Conservation (phyloP, 2,888 invertebrate genomes). For the Lycia hirtaria region DNA sequence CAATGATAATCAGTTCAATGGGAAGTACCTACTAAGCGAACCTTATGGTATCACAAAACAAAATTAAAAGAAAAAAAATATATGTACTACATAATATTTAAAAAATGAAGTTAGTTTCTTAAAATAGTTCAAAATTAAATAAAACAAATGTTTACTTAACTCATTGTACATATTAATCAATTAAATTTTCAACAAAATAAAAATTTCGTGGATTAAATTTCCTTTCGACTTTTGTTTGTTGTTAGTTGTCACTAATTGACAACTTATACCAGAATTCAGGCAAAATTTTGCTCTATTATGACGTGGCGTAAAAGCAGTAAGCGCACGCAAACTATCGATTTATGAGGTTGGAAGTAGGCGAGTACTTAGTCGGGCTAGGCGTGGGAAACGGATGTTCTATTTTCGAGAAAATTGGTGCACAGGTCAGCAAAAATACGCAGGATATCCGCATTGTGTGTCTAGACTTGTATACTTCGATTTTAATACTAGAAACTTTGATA, state of each 20-base stretch:
- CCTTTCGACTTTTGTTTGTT: constrained; percentile 13
- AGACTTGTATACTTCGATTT: too few relatives aligned
- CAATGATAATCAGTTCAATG: too few relatives aligned
- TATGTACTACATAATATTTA: too few relatives aligned
- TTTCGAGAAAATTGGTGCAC: constrained; percentile 9
- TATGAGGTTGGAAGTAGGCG: constrained; percentile 6
- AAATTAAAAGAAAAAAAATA: too few relatives aligned
- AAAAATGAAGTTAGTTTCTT: too few relatives aligned
- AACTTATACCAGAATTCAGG: constrained; percentile 3
- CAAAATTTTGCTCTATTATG: constrained; percentile 3
- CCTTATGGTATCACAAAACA: too few relatives aligned
- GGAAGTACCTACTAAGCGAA: too few relatives aligned
- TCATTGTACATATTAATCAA: too few relatives aligned
- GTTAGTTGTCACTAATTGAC: not conserved
- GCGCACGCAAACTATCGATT: constrained; percentile 35
- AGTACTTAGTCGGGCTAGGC: not conserved
- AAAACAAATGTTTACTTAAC: too few relatives aligned
- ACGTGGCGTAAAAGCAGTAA: constrained; percentile 7
- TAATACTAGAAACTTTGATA: too few relatives aligned
- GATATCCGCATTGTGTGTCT: not conserved
- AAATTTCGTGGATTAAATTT: not conserved
- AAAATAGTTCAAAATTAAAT: too few relatives aligned
- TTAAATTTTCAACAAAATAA: too few relatives aligned
- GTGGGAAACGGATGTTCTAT: constrained; percentile 11
- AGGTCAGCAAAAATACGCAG: not conserved